Conservation (phyloP, 2,888 invertebrate genomes). For the Ischnura elegans region DNA sequence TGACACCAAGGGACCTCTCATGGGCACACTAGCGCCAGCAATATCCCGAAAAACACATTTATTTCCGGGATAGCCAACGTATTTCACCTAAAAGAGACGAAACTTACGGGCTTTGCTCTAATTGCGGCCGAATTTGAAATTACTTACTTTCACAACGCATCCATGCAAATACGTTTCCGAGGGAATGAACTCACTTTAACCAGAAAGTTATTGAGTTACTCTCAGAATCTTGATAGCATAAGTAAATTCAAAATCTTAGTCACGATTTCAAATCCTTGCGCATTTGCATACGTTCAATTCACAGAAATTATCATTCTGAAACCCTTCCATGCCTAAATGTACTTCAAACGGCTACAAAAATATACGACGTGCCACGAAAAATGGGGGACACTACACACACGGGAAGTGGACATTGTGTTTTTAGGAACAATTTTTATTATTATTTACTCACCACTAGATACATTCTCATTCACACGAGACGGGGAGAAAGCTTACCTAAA, state of each 20-base stretch:
- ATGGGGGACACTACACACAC: no score
- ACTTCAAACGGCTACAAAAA: no score
- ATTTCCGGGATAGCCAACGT: background rate
- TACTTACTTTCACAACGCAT: background rate
- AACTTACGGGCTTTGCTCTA: background rate
- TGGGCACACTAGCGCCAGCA: background rate
- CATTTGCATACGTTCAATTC: no score
- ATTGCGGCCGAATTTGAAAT: background rate
- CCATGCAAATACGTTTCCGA: background rate
- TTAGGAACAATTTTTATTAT: no score
- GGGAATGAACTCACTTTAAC: background rate
- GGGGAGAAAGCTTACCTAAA: background rate
- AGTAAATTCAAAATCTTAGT: no score
- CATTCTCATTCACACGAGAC: no score
- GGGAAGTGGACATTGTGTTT: no score
- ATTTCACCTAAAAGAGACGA: background rate
- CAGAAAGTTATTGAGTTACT: background rate
- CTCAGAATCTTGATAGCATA: background rate
- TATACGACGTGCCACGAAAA: no score
- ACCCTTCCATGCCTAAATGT: no score
- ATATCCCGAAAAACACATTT: background rate
- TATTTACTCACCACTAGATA: no score
- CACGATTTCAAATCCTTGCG: no score
- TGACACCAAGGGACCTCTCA: background rate
- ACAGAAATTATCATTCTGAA: no score